Base-by-base conservation (phyloP, 2,797 vertebrate genomes). In the Leptatherina wallacei region DNA sequence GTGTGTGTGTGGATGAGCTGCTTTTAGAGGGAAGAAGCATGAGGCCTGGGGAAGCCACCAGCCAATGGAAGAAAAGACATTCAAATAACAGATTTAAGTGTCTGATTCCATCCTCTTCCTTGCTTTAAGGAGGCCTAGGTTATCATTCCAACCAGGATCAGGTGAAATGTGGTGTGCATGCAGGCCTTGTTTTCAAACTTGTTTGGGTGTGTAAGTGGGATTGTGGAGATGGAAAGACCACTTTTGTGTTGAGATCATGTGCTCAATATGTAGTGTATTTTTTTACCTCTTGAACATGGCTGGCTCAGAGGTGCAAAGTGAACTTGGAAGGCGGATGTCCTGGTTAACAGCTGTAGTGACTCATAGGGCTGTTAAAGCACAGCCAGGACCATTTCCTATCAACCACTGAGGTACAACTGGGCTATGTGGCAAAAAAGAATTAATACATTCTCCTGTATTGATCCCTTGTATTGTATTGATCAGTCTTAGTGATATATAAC, bases 1-100 rank as follows among this genome's bases (percentile, higher is more conserved):
- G 24, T 27, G 24, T 27, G 24, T 27, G 64, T 70, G 59, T 66
- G 55, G 83, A 78, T 75, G 71, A 81, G 73, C 71, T 36, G 54
- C 66, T 62, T 64, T 47, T 80, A 65, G 73, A 65, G 38, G 54
- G 73, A 56, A 68, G 47, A 36, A 4, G 67, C 62, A 24, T 44
- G 12, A 27, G 27, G 73, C 55, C 24, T 14, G 6, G 61, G 57
- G 42, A 61, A 40, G 61, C 58, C 42, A 40, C 13, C 11, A 38
- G 69, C 67, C 14, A 76, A 22, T 42, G 27, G 55, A 57, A 49
- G 66, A 11, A 79, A 77, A 75, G 47, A 51, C 73, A 75, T 57
- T 56, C 35, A 75, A 63, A 81, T 38, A 61, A 14, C 54, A 58
- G 62, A 36, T 42, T 38, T 38, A 32, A 51, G 14, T 60, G 14